Base-by-base conservation (phyloP, 2,797 vertebrate genomes). In the Oceanodroma leucorhoa region DNA sequence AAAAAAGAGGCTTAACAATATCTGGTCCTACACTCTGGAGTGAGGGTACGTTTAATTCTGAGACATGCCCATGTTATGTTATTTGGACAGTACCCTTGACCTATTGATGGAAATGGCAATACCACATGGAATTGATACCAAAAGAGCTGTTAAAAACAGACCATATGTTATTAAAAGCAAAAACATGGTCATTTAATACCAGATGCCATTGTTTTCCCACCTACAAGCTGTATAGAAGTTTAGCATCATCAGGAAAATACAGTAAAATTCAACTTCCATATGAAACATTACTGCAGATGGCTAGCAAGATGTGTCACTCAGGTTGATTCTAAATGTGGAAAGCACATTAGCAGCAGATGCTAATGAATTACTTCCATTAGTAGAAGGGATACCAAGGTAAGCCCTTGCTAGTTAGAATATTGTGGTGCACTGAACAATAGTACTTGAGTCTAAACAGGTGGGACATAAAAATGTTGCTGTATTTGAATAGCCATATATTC, bases 61-160 rank as follows among this genome's bases (percentile, higher is more conserved):
- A 87, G 55, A 27, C 0, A 0, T 22, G 10, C 32, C 57, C 14
- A 1, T 32, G 20, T n/a, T 51, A 43, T 0, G 0, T 58, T 75
- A 19, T 36, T 26, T 54, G 69, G 40, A 45, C 20, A 32, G 18
- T 38, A 23, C 8, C 5, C n/a, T 40, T 78, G 36, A 51, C 14
- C 18, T 70, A 0, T 10, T 67, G n/a, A 55, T 75, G 1, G 1
- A 77, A 80, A 34, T 38, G 48, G 36, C 43, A 90, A 38, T 26
- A 50, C n/a, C 20, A 30, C 16, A 1, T 76, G 26, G 41, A 77
- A 60, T 0, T 80, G 26, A 41, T 65, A 46, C 1, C 8, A 58
- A 32, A 41, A 85, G 54, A 41, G 16, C 29, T 87, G n/a, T 71
- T 79, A 48, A 70, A 87, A 87, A 14, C 8, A 76, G 73, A 55